These are phyloP conservation scores for Gryllus bimaculatus DNA, from an alignment of 1,140 invertebrate genomes.

Conservation along the genomic window DNA sequence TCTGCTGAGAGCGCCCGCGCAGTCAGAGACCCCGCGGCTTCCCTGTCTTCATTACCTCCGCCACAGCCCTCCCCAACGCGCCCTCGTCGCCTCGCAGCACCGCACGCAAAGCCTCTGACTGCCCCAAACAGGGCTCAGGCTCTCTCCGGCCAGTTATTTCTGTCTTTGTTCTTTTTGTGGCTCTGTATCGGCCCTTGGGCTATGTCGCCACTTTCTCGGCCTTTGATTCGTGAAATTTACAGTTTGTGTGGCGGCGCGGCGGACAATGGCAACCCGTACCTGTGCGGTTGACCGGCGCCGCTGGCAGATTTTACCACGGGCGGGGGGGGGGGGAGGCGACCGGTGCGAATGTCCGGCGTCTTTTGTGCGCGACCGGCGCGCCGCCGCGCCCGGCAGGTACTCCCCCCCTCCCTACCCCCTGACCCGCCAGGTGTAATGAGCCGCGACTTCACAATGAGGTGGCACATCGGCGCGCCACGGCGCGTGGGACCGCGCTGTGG, in stretches of 20 bases:
- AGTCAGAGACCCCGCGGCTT: background rate
- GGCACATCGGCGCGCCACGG: too few species aligned
- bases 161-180: too few species aligned
- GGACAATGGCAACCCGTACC: background rate
- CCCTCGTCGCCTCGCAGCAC: background rate
- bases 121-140: background rate
- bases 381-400: too few species aligned
- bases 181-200: too few species aligned
- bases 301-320: background rate
- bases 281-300: background rate
- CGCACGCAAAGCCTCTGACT: background rate
- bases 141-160: background rate
- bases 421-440: too few species aligned
- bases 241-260: background rate
- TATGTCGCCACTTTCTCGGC: background rate
- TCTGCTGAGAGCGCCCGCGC: too few species aligned
- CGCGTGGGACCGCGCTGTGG: too few species aligned
- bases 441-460: too few species aligned
- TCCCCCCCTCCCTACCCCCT: too few species aligned
- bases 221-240: background rate
- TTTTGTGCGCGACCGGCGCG: too few species aligned
- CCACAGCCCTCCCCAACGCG: constrained; percentile 12
- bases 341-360: too few species aligned
- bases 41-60: constrained; percentile 13
- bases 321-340: too few species aligned